Evolutionary conservation across 2,797 vertebrate genomes (phyloP).

Genomic region (Spizella passerina): DNA sequence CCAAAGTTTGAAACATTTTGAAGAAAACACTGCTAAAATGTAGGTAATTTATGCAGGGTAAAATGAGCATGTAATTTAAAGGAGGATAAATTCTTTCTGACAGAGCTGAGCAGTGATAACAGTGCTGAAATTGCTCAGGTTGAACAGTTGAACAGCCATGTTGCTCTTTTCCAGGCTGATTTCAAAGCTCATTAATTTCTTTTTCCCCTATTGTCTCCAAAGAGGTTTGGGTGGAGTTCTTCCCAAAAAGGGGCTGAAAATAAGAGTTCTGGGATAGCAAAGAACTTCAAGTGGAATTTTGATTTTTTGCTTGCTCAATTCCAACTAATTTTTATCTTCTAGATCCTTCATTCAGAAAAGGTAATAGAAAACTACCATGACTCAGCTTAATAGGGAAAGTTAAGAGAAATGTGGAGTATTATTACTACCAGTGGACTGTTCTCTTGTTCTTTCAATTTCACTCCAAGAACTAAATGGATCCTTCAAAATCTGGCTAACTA

Average conservation of each 20-base stretch:
- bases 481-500: conserved; percentile 67
- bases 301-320: background rate
- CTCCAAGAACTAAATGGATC: conserved; percentile 47
- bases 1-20: background rate
- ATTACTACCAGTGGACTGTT: conserved; percentile 1
- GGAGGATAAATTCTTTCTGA: background rate
- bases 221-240: background rate
- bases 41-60: background rate
- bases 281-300: background rate
- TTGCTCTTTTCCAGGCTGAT: background rate
- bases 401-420: background rate
- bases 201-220: background rate
- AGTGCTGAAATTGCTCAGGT: background rate
- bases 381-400: conserved; percentile 12
- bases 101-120: background rate
- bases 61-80: background rate
- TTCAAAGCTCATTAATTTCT: background rate
- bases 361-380: background rate
- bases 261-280: background rate
- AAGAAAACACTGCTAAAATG: background rate
- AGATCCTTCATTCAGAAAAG: background rate
- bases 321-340: background rate
- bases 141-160: background rate
- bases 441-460: conserved; percentile 31
- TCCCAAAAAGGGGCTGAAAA: background rate